Evolutionary conservation across 2,888 invertebrate genomes (phyloP).

Genomic region (Drosophila phalerata): DNA sequence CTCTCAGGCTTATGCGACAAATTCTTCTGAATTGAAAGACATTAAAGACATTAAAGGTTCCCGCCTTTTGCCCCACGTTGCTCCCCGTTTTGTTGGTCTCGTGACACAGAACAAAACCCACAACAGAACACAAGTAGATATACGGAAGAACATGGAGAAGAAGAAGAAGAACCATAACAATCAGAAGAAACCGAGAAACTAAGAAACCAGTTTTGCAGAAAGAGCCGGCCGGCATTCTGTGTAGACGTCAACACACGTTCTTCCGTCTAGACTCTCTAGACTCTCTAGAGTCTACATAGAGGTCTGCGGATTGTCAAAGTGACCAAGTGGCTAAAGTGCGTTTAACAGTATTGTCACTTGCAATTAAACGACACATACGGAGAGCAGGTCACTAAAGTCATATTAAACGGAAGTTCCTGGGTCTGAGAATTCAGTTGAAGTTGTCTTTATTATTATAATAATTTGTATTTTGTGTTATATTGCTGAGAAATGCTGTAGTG

Average conservation of each 20-base stretch:
- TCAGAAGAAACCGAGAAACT: constrained; percentile 20
- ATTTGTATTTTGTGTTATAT: not conserved
- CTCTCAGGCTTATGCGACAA: constrained; percentile 48
- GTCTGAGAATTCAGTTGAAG: constrained; percentile 26
- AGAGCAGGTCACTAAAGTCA: constrained; percentile 49
- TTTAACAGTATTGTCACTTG: constrained; percentile 72
- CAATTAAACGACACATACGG: constrained; percentile 57
- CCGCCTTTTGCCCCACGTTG: constrained; percentile 22
- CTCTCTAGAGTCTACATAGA: not conserved
- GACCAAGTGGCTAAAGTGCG: constrained; percentile 59
- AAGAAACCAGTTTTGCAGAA: constrained; percentile 67
- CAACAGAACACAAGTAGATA: constrained; percentile 25
- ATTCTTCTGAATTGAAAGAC: constrained; percentile 64
- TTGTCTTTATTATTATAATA: not conserved
- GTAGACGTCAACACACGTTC: constrained; percentile 46
- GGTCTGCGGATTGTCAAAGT: constrained; percentile 33
- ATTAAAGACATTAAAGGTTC: constrained; percentile 48
- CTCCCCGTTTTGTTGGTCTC: constrained; percentile 50
- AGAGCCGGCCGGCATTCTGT: constrained; percentile 74
- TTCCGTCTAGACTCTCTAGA: constrained; percentile 50
- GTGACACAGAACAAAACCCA: constrained; percentile 56
- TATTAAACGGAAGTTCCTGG: constrained; percentile 55
- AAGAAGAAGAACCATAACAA: constrained; percentile 51
- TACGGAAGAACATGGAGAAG: constrained; percentile 22
- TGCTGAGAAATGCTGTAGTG: not conserved